These are phyloP conservation scores for Tipula unca DNA, from an alignment of 2,888 invertebrate genomes.

Conservation along the genomic window DNA sequence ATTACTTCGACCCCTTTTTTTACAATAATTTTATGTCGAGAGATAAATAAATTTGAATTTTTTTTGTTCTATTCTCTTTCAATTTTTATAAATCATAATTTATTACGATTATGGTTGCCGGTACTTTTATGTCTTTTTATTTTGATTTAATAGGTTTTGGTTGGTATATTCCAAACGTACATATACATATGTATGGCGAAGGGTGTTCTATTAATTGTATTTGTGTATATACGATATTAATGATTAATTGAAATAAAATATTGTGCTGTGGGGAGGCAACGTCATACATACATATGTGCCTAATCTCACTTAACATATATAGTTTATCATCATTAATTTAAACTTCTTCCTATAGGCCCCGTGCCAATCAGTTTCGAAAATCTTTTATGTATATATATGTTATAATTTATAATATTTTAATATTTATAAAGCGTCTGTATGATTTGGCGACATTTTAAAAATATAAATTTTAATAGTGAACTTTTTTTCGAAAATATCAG, in stretches of 20 bases:
- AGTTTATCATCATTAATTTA: neutral
- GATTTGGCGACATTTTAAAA: too few species aligned
- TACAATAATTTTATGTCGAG: neutral
- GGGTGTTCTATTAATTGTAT: neutral
- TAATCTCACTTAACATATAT: neutral
- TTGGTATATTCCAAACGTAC: neutral
- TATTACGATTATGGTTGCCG: neutral
- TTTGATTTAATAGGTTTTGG: slow-evolving; percentile 4
- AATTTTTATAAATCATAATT: slow-evolving; percentile 8
- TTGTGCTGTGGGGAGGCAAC: neutral
- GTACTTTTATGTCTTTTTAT: neutral
- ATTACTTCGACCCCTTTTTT: neutral
- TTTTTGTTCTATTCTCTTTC: neutral
- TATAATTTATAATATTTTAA: too few species aligned
- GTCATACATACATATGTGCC: neutral
- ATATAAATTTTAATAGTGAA: too few species aligned
- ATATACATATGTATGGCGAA: neutral
- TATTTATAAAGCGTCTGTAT: too few species aligned
- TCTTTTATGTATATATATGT: too few species aligned
- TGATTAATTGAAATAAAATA: neutral
- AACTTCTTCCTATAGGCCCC: neutral
- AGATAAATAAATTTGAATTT: neutral
- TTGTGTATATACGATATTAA: neutral
- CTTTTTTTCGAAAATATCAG: too few species aligned
- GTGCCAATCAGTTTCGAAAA: too few species aligned